Evolutionary conservation across 92 coral and sea anemone species (phyloP).

Genomic region (Parazoanthus darwini): DNA sequence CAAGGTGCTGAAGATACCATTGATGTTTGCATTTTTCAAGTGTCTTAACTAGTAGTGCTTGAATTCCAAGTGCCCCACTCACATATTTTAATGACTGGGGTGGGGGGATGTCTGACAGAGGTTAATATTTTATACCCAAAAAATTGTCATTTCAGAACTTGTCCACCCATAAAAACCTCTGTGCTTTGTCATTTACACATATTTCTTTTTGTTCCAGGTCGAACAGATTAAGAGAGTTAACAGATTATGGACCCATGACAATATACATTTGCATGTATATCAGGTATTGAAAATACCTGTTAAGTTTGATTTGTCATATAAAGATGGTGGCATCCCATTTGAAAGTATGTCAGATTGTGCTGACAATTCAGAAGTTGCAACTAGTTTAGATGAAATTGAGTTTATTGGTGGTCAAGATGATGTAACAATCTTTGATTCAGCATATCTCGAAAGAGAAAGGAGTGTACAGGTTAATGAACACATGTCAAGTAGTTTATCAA

Average conservation of each 20-base stretch:
- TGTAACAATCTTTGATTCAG: constrained; percentile 20
- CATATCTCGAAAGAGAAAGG: constrained; percentile 22
- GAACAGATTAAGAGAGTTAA: constrained; percentile 84
- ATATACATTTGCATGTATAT: constrained; percentile 65
- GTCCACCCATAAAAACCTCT: too few relatives aligned
- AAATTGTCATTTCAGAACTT: too few relatives aligned
- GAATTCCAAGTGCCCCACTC: too few relatives aligned
- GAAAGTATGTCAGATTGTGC: constrained; percentile 32
- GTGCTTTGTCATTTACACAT: not conserved
- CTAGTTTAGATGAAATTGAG: constrained; percentile 34
- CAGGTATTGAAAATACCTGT: constrained; percentile 87
- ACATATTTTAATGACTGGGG: too few relatives aligned
- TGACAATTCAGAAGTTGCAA: constrained; percentile 27
- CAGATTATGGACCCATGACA: constrained; percentile 95
- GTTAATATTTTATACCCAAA: too few relatives aligned
- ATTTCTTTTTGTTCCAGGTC: constrained; percentile 42
- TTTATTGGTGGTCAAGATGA: constrained; percentile 33
- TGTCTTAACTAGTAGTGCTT: too few relatives aligned
- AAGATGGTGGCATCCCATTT: constrained; percentile 46
- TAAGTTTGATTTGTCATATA: constrained; percentile 51
- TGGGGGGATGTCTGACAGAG: too few relatives aligned
- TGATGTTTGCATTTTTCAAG: too few relatives aligned
- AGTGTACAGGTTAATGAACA: not conserved
- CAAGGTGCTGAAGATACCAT: too few relatives aligned
- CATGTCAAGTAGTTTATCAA: constrained; percentile 3